phyloP scores from a whole-genome alignment of 2,888 invertebrate genomes.

The Troilus luridus region DNA sequence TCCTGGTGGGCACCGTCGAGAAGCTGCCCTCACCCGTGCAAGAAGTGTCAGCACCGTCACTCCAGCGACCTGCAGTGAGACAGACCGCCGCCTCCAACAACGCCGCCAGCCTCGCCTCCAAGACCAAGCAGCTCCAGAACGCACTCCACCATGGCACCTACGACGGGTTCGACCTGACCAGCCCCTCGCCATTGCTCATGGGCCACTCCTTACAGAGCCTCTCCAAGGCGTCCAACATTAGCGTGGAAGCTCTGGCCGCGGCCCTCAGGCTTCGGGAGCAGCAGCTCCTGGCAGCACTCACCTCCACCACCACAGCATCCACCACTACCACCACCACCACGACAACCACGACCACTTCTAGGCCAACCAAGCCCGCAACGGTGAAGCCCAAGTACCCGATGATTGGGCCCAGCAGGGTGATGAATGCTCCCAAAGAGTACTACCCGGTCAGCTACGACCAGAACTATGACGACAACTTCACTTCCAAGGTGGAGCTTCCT shows the following conservation, averaged over 20 bases:
- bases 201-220: conserved; percentile 72
- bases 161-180: conserved; percentile 65
- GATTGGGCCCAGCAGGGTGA: conserved; percentile 76
- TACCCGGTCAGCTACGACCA: conserved; percentile 91
- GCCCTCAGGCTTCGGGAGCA: conserved; percentile 72
- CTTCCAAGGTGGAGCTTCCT: conserved; percentile 86
- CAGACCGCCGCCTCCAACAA: conserved; percentile 54
- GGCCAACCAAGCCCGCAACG: conserved; percentile 65
- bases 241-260: conserved; percentile 82
- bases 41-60: not conserved
- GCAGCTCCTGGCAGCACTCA: conserved; percentile 62
- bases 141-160: conserved; percentile 45
- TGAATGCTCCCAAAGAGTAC: conserved; percentile 91
- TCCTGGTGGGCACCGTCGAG: conserved; percentile 51
- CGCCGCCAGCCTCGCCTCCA: conserved; percentile 61
- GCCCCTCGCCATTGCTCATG: conserved; percentile 67
- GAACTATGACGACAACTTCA: conserved; percentile 85
- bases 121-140: conserved; percentile 58
- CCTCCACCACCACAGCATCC: conserved; percentile 67
- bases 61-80: conserved; percentile 28
- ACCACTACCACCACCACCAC: conserved; percentile 69
- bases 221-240: conserved; percentile 82
- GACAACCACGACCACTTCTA: conserved; percentile 68
- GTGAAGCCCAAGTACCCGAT: conserved; percentile 67
- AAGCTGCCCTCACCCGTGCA: conserved; percentile 27